Evolutionary conservation across 1,140 invertebrate genomes (phyloP).

Genomic region (Dinothrombium tinctorium): DNA sequence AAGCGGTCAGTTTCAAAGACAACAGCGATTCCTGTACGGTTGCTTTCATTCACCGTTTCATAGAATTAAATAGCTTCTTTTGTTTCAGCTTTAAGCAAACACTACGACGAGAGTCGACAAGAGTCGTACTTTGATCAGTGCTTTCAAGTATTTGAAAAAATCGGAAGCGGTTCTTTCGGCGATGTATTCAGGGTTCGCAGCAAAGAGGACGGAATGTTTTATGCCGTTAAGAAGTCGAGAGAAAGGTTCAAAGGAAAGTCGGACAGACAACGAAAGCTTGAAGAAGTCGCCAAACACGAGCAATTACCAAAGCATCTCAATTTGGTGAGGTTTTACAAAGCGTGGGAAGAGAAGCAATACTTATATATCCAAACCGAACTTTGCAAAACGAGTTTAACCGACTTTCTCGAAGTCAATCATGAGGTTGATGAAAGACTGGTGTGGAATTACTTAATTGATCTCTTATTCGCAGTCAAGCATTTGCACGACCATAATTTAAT

Average conservation of each 20-base stretch:
- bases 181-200: slow-evolving; percentile 38
- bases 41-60: neutral
- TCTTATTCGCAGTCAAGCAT: slow-evolving; percentile 33
- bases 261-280: slow-evolving; percentile 33
- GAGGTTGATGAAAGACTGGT: slow-evolving; percentile 25
- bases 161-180: slow-evolving; percentile 48
- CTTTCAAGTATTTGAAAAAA: slow-evolving; percentile 32
- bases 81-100: slow-evolving; percentile 8
- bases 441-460: slow-evolving; percentile 29
- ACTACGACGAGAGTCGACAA: slow-evolving; percentile 20
- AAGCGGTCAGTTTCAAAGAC: slow-evolving; percentile 22
- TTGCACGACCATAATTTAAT: slow-evolving; percentile 38
- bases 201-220: slow-evolving; percentile 35
- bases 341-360: slow-evolving; percentile 45
- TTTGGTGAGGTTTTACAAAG: slow-evolving; percentile 36
- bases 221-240: slow-evolving; percentile 41
- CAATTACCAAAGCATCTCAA: slow-evolving; percentile 37
- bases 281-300: slow-evolving; percentile 44
- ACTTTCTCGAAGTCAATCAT: slow-evolving; percentile 20
- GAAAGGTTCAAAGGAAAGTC: slow-evolving; percentile 31
- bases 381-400: slow-evolving; percentile 28
- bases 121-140: slow-evolving; percentile 31
- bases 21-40: slow-evolving; percentile 19
- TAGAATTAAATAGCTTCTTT: neutral
- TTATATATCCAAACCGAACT: slow-evolving; percentile 48